These are phyloP conservation scores for Hylia prasina DNA, from an alignment of 2,113 vertebrate genomes.

Conservation along the genomic window DNA sequence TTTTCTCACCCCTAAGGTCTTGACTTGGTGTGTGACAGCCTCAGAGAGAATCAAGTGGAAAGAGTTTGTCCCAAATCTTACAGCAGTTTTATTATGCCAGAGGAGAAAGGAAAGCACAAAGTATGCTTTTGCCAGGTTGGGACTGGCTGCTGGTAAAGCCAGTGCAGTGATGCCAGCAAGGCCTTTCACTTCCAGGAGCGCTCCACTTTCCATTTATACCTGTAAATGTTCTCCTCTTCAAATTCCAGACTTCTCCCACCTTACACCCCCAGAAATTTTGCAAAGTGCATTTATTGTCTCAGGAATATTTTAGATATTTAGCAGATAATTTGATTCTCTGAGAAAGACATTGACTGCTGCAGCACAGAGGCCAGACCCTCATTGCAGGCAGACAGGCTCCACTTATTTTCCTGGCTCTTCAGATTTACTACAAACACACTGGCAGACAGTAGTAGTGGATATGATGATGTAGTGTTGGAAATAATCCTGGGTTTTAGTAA, in stretches of 20 bases:
- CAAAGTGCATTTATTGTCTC: background rate
- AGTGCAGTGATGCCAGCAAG: background rate
- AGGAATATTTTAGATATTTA: constrained; percentile 54
- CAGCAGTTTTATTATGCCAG: background rate
- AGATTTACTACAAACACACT: constrained; percentile 51
- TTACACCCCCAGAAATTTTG: constrained; percentile 37
- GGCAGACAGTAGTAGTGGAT: constrained; percentile 49
- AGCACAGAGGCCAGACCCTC: constrained; percentile 7
- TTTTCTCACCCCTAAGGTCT: background rate
- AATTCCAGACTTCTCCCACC: background rate
- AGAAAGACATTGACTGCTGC: background rate
- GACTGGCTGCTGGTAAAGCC: background rate
- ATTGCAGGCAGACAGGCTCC: constrained; percentile 46
- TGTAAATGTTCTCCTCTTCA: background rate
- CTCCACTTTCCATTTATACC: background rate
- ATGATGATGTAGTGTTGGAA: constrained; percentile 65
- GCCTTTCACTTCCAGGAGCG: background rate
- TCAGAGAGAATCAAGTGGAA: background rate
- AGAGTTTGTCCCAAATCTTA: background rate
- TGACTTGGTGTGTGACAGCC: background rate
- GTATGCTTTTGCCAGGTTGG: background rate
- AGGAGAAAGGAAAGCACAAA: background rate
- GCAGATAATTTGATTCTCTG: constrained; percentile 49
- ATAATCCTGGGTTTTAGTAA: constrained; percentile 39
- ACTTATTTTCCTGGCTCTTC: constrained; percentile 55